Percentiles rank a stretch among this genome's conserved stretches.
Evolutionary conservation across 92 coral and sea anemone genomes (phyloP).

Genomic region (Desmophyllum pertusum): DNA sequence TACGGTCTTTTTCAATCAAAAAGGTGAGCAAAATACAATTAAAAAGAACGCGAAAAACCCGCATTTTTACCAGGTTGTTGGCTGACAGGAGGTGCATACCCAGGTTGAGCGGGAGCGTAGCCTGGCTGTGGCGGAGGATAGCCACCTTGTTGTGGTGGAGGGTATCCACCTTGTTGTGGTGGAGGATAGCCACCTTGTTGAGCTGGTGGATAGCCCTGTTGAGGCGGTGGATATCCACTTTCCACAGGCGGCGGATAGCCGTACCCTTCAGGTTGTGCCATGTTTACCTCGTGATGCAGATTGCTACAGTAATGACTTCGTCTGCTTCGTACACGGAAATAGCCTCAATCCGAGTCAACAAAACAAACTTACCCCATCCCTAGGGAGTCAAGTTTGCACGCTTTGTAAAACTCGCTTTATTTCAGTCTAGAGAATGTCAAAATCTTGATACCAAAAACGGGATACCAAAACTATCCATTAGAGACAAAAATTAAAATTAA

Average conservation of each 20-base stretch:
- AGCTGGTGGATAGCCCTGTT: conserved; percentile 71
- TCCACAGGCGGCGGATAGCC: conserved; percentile 86
- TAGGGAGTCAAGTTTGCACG: neutral
- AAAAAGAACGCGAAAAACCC: conserved; percentile 7
- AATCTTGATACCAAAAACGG: neutral
- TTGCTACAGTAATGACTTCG: neutral
- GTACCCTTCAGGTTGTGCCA: conserved; percentile 45
- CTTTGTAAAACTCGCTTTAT: neutral
- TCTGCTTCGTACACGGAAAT: neutral
- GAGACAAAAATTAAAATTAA: neutral
- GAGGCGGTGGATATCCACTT: conserved; percentile 63
- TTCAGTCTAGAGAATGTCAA: no score
- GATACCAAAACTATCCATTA: neutral
- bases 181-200: conserved; percentile 75
- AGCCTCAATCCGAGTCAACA: neutral
- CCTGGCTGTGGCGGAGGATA: conserved; percentile 55
- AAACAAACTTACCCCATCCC: neutral
- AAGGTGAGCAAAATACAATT: neutral
- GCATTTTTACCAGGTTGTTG: conserved; percentile 69
- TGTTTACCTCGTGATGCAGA: neutral
- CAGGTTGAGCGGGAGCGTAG: conserved; percentile 62
- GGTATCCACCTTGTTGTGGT: conserved; percentile 30
- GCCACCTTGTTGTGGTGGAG: conserved; percentile 32
- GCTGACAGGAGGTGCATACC: conserved; percentile 45
- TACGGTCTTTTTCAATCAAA: neutral